Base-by-base conservation (phyloP, 2,797 vertebrate species). In the Ceyx erithaca region DNA sequence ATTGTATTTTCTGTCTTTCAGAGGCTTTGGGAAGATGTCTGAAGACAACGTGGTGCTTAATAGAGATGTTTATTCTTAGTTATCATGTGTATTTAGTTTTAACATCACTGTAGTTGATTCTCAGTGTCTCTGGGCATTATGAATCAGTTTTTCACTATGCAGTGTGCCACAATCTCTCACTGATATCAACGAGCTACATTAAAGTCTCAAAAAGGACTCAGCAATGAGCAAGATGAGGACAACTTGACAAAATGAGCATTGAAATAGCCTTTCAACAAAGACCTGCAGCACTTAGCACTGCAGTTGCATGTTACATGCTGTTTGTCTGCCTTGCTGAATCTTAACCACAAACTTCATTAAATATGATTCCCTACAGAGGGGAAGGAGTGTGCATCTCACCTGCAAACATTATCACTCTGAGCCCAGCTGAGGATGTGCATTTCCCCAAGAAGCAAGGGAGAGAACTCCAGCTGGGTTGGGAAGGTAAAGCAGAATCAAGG, bases 401-500 rank as follows among this genome's bases (percentile, higher is more conserved):
- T 58, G 23, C 26, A 51, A 37, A 45, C 40, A 16, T 80, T 58
- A 66, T 25, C 46, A 75, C 58, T 73, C 18, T 51, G 35, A 68
- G 46, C 58, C 58, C 67, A 80, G 48, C 62, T 61, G 82, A 76
- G 62, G 41, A 77, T 87, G 84, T 78, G 21, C n/a, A 6, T 55
- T 73, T 77, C 52, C 70, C 67, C 68, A 64, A 87, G 80, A 67
- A 79, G 37, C 16, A 41, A 91, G 28, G 59, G 63, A 78, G 62
- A 51, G 21, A 75, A 91, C 23, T 91, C 68, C 86, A 77, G 78
- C 71, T 93, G 64, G 20, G 54, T 1, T 82, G 64, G 64, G 70
- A 85, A 89, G 20, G 58, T 58, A 80, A 92, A 88, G 57, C 15
- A 77, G 87, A 90, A 93, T 61, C 35, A 76, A 69, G 86, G 73